Evolutionary conservation across 1,140 invertebrate genomes (phyloP), one percentile per base, ranked within the genome.

Genomic region (Uloborus diversus): DNA sequence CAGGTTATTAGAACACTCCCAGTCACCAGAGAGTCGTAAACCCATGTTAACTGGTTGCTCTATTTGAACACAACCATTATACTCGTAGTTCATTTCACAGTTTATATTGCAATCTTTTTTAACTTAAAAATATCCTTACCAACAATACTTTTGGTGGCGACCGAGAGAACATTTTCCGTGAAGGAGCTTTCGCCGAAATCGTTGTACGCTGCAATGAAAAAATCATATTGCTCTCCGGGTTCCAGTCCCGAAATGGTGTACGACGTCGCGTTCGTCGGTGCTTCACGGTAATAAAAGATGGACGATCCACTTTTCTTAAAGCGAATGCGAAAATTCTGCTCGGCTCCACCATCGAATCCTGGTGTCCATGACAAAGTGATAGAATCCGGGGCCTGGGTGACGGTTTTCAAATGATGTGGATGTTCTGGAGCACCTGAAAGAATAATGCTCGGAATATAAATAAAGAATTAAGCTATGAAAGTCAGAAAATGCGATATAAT

Each of bases 271-370:
- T 94, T 93, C 49, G 89, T 87, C 5, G 93, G 92, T 27, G 90
- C 91, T 85, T 96, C 94, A 82, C 93, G 90, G 57, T 86, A 87
- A 56, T 85, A 84, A 57, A 84, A 85, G 1, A 85, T 85, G 9
- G 80, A 80, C 14, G 82, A 80, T n/a, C 69, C 84, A 32, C 82
- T 83, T 23, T 83, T 84, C 61, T 86, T 90, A 87, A 91, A 97
- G 66, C 93, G 89, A 9, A 98, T 90, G 59, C 92, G 90, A 86
- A 94, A 97, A 33, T 91, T 92, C 57, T 96, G 94, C 61, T 90
- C 88, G 47, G 94, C 88, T 4, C 97, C 97, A 0, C 97, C 97
- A 86, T 99, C 93, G 87, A 99, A 99, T 2, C 96, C 96, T 7
- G 95, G 93, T 49, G 91, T 91, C 97, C 97, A 99, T 42, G 90